phyloP scores from a whole-genome alignment of 2,113 vertebrate species.

The Lipophrys pholis region DNA sequence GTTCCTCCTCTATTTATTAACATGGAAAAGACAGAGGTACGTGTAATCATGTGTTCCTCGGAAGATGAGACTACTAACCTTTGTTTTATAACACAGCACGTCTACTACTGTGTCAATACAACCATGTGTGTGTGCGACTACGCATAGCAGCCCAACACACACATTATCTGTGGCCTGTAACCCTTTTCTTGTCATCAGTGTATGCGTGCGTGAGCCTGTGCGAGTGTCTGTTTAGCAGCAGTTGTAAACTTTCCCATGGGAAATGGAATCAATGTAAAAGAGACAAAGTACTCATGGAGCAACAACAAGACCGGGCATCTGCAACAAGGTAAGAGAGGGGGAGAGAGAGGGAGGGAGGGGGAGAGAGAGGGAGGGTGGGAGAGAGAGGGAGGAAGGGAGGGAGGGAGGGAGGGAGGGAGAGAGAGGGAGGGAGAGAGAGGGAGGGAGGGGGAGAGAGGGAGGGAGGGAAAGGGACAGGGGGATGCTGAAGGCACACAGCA shows the following conservation, averaged over 20 bases:
- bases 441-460: not conserved
- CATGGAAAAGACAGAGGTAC: constrained; percentile 19
- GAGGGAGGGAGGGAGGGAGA: not conserved
- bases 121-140: constrained; percentile 4
- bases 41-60: constrained; percentile 32
- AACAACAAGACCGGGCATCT: not conserved
- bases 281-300: not conserved
- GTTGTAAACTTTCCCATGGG: not conserved
- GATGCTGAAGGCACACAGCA: not conserved
- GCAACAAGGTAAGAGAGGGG: not conserved
- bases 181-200: not conserved
- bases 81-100: constrained; percentile 26
- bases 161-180: not conserved
- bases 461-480: not conserved
- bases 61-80: constrained; percentile 34
- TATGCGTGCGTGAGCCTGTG: not conserved
- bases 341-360: not conserved
- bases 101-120: constrained; percentile 5
- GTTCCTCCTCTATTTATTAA: constrained; percentile 26
- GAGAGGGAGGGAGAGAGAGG: not conserved
- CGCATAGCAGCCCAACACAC: not conserved
- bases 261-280: not conserved
- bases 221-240: not conserved
- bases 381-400: not conserved
- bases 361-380: not conserved